phyloP scores from a whole-genome alignment of 1,140 invertebrate genomes.

The Diorhabda sublineata region DNA sequence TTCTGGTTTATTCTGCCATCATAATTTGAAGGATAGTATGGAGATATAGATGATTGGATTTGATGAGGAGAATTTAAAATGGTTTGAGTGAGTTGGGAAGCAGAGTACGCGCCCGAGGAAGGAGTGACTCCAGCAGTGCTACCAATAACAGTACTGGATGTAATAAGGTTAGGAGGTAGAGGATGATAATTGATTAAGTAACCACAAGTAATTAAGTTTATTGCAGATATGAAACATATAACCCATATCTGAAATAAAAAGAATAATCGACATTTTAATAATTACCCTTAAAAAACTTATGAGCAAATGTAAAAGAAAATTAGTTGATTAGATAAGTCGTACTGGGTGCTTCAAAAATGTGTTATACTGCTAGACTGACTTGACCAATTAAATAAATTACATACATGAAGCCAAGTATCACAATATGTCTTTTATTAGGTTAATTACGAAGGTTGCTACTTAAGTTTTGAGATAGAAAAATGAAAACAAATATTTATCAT shows the following conservation, averaged over 20 bases:
- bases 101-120: neutral
- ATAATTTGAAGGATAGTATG: neutral
- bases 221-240: neutral
- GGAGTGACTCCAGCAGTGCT: no score
- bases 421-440: no score
- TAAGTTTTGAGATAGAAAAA: no score
- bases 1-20: neutral
- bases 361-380: neutral
- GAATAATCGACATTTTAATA: neutral
- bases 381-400: no score
- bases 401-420: no score
- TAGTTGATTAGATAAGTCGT: neutral
- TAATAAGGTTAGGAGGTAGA: neutral
- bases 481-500: no score
- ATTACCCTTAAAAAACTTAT: neutral
- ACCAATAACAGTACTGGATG: neutral
- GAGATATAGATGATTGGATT: neutral
- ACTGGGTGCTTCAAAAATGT: neutral
- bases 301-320: no score
- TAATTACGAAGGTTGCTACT: no score
- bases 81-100: neutral
- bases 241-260: neutral
- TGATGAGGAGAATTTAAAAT: neutral
- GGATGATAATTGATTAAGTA: neutral
- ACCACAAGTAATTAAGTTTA: neutral